Evolutionary conservation across 2,888 invertebrate species (phyloP).

Genomic region (Diachrysia chrysitis): DNA sequence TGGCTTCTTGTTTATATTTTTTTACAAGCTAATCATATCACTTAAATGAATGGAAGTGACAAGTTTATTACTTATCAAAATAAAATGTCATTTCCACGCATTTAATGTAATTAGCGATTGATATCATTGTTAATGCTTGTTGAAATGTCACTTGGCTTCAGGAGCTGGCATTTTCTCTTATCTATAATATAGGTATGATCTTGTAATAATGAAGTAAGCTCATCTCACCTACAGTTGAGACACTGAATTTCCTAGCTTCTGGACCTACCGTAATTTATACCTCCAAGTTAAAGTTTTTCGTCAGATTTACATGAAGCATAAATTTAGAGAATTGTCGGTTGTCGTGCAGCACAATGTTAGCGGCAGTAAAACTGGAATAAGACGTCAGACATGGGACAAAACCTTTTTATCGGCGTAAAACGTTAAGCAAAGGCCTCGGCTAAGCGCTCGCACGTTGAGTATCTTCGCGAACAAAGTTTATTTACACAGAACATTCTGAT

Average conservation of each 20-base stretch:
- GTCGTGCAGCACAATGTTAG: conserved; percentile 70
- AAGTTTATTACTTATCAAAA: too few relatives aligned
- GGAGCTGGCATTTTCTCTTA: too few relatives aligned
- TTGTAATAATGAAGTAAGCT: background rate
- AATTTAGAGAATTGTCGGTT: conserved; percentile 72
- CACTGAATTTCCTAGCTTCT: conserved; percentile 44
- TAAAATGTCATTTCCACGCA: too few relatives aligned
- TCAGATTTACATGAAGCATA: conserved; percentile 66
- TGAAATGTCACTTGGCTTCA: too few relatives aligned
- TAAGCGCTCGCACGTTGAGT: conserved; percentile 62
- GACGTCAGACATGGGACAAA: conserved; percentile 62
- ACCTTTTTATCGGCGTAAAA: conserved; percentile 67
- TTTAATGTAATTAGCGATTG: too few relatives aligned
- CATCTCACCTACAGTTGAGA: conserved; percentile 30
- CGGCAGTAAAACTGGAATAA: conserved; percentile 73
- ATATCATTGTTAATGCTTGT: too few relatives aligned
- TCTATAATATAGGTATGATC: too few relatives aligned
- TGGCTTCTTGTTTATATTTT: too few relatives aligned
- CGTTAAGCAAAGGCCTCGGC: conserved; percentile 63
- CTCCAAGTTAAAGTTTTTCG: conserved; percentile 52
- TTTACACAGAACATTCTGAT: conserved; percentile 66
- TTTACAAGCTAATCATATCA: too few relatives aligned
- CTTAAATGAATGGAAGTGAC: too few relatives aligned
- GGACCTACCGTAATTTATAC: conserved; percentile 55
- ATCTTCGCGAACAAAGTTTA: conserved; percentile 65